Conservation (phyloP, 1,140 invertebrate genomes). For the Scaptomyza montana region DNA sequence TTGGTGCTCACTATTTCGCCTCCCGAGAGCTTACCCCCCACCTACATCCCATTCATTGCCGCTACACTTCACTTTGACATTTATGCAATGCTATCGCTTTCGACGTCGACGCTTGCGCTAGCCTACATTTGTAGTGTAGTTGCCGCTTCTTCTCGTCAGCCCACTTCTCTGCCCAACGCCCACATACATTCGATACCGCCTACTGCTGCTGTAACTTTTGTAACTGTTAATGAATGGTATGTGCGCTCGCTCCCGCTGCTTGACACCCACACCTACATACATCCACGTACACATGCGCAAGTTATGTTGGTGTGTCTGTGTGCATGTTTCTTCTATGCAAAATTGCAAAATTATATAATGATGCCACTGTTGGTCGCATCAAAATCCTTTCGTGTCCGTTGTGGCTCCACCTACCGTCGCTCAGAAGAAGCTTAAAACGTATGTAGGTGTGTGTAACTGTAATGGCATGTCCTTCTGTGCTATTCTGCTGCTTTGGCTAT, state of each 20-base stretch:
- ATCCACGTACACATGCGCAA: slow-evolving; percentile 1
- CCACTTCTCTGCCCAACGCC: slow-evolving; percentile 4
- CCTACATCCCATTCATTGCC: slow-evolving; percentile 11
- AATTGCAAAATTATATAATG: slow-evolving; percentile 48
- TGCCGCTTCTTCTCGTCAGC: slow-evolving; percentile 1
- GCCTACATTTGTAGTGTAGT: slow-evolving; percentile 41
- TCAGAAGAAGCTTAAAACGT: not conserved
- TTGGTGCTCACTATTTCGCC: slow-evolving; percentile 10
- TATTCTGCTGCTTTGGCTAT: slow-evolving; percentile 14
- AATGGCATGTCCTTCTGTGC: slow-evolving; percentile 1
- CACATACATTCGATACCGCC: slow-evolving; percentile 1
- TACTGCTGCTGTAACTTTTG: slow-evolving; percentile 37
- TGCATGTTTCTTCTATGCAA: slow-evolving; percentile 30
- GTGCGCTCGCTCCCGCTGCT: not conserved
- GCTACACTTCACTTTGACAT: slow-evolving; percentile 56
- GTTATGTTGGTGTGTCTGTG: not conserved
- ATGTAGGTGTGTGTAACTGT: not conserved
- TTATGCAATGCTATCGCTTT: slow-evolving; percentile 53
- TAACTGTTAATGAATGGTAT: slow-evolving; percentile 53
- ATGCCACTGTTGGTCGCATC: slow-evolving; percentile 4
- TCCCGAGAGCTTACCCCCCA: not conserved
- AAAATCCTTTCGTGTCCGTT: slow-evolving; percentile 35
- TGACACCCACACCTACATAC: not conserved
- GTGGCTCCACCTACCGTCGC: slow-evolving; percentile 13
- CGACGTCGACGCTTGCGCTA: slow-evolving; percentile 31